A percentile compares a stretch with the other conserved stretches of the same genome.
These are phyloP conservation scores for Aleadryas rufinucha DNA, from an alignment of 2,113 vertebrate species.

Conservation along the genomic window DNA sequence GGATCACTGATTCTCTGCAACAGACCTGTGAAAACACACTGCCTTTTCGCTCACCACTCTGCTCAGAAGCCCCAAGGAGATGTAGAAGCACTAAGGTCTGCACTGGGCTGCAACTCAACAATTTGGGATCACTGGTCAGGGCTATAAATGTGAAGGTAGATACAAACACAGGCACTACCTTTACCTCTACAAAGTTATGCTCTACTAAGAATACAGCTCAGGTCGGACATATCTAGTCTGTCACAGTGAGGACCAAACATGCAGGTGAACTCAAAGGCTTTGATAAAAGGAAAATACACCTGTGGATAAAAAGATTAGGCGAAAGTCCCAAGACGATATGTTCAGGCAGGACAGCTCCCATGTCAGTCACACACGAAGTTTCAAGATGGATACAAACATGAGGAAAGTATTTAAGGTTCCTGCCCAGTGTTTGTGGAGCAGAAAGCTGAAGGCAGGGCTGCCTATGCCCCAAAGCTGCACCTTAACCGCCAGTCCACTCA, in stretches of 20 bases:
- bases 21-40: not conserved
- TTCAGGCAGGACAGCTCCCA: not conserved
- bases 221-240: rapidly evolving
- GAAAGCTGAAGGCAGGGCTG: not conserved
- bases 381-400: not conserved
- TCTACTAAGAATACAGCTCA: not conserved
- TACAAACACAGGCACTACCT: not conserved
- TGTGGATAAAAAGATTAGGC: not conserved
- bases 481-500: not conserved
- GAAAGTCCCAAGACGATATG: not conserved
- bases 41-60: not conserved
- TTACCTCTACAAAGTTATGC: not conserved
- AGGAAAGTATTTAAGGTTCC: not conserved
- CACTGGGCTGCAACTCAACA: not conserved
- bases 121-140: not conserved
- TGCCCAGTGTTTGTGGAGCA: not conserved
- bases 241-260: not conserved
- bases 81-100: not conserved
- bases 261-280: not conserved
- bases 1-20: not conserved
- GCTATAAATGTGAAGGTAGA: not conserved
- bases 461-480: not conserved
- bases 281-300: not conserved
- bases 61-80: not conserved
- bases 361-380: not conserved